Evolutionary conservation across 2,888 invertebrate genomes (phyloP), one percentile per base, ranked within the genome.

Genomic region (Troglohyphantes excavatus): DNA sequence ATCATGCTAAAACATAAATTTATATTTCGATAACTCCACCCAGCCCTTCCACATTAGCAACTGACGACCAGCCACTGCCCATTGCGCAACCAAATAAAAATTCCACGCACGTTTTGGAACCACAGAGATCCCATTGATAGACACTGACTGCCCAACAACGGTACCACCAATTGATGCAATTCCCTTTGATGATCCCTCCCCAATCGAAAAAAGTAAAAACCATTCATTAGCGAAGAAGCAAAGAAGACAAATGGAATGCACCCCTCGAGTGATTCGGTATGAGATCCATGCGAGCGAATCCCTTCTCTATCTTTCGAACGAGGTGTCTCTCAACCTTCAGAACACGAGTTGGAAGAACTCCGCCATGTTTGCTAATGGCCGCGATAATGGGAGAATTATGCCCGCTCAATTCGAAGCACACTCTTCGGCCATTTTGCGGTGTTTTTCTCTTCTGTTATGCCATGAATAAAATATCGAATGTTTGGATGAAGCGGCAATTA

Each of bases 381-480:
- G 53, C n/a, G 53, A n/a, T 53, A 53, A 53, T 53, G 53, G 53
- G 17, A n/a, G 53, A 53, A 53, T 53, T 53, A 53, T 53, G 13
- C n/a, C 17, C 53, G n/a, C 5, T 53, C 17, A 17, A 53, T 53
- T 53, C 53, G n/a, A 17, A 53, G n/a, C 53, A 53, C 53, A 13
- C n/a, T 17, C n/a, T n/a, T 53, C 53, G n/a, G 2, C n/a, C 53
- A 2, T 6, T 53, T n/a, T 53, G 53, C 2, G 17, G 53, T 53
- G 53, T 53, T 53, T 53, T 53, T n/a, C 13, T 53, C 53, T 13
- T 0, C 13, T 53, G 53, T 53, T 53, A 53, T 13, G 53, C 13
- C 9, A 53, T 53, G 53, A 53, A 53, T 53, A 53, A 53, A 53
- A 53, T 13, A 53, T 53, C 9, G n/a, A 0, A n/a, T 0, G 53